Evolutionary conservation across 1,140 invertebrate species (phyloP), one percentile per base, ranked within the genome.

Genomic region (Drosophila pallidifrons): DNA sequence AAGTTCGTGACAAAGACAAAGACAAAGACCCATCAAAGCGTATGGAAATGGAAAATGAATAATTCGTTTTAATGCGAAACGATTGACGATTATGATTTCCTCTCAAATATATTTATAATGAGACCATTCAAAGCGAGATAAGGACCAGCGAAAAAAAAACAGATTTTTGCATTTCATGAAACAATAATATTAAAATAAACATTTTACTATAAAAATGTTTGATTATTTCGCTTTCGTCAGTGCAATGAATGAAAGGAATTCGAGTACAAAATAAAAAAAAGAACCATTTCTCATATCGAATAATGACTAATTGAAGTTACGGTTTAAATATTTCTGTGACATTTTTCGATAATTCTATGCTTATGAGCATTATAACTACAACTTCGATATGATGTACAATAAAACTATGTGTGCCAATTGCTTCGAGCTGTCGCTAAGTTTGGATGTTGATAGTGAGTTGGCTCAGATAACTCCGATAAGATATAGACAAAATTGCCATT

Each of bases 1-100:
- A 60, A 54, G 59, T 30, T 55, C 49, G 58, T 75, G 72, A 71
- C 67, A 71, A 71, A 70, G 61, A 45, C 63, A 73, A 58, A 58
- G 54, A n/a, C 20, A 20, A 15, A 15, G 15, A 1, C 1, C 13
- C 52, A 46, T 28, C 49, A 13, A 51, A 45, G 15, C 45, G 61
- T 43, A 28, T 45, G 51, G 25, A 52, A 25, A 45, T 71, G n/a
- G 13, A 46, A 38, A 43, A 28, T 65, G 59, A 59, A 74, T 55
- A 54, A 74, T 46, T 55, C 41, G 10, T 3, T 55, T 13, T 10
- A 30, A 55, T 55, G 47, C 10, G 46, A 65, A 35, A 45, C 30
- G 13, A 47, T 49, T 41, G 5, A n/a, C 41, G 35, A 38, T 38
- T 38, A 38, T 38, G 10, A 43, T 43, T 43, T 43, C 5, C 41